A percentile compares a stretch with the other conserved stretches of the same genome.
Conservation (phyloP, 2,888 invertebrate species). For the Xestia c-nigrum region DNA sequence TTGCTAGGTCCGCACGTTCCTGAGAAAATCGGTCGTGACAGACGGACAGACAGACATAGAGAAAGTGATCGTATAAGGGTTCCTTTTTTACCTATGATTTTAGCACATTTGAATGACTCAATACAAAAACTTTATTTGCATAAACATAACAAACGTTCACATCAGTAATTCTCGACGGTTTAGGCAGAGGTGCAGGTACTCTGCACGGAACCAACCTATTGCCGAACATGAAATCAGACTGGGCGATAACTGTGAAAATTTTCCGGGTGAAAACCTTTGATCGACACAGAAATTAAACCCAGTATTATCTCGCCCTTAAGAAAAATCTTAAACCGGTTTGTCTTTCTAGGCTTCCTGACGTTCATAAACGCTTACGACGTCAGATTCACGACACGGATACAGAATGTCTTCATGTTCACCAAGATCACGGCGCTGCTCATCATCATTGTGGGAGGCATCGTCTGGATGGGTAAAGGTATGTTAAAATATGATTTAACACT, state of each 20-base stretch:
- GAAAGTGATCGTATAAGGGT: no score
- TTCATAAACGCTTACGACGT: slow-evolving; percentile 97
- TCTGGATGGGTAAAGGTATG: slow-evolving; percentile 93
- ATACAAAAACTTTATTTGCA: no score
- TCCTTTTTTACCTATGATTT: neutral
- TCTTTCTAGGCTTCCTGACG: slow-evolving; percentile 93
- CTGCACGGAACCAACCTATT: neutral
- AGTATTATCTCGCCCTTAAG: neutral
- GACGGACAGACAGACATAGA: no score
- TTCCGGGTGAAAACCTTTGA: no score
- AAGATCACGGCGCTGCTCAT: slow-evolving; percentile 96
- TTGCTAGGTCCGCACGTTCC: no score
- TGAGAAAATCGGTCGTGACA: no score
- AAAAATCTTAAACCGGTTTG: neutral
- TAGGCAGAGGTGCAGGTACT: neutral
- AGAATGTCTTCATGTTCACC: slow-evolving; percentile 98
- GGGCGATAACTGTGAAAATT: neutral
- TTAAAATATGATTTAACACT: neutral
- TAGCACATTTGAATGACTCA: neutral
- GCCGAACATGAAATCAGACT: neutral
- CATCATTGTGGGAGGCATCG: slow-evolving; percentile 95
- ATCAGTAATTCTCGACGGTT: neutral
- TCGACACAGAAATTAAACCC: neutral
- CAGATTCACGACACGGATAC: slow-evolving; percentile 95
- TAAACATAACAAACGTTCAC: neutral